Base-by-base conservation (phyloP, 2,888 invertebrate species). In the Belgica antarctica region DNA sequence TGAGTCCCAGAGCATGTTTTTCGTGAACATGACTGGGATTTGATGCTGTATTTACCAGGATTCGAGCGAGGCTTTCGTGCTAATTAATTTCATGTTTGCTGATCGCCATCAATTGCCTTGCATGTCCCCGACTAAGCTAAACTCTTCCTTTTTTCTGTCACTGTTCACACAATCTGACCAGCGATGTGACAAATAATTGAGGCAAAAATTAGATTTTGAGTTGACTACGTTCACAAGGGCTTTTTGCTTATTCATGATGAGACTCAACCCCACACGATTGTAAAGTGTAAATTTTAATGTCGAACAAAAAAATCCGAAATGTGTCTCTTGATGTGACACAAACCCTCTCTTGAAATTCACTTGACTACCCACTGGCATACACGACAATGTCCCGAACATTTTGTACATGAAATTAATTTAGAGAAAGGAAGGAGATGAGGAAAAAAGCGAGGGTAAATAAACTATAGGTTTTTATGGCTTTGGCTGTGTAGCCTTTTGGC, bases 151-250 rank as follows among this genome's bases (percentile, higher is more conserved):
- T n/a, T n/a, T n/a, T n/a, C n/a, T n/a, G n/a, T n/a, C n/a, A n/a
- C n/a, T n/a, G n/a, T n/a, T n/a, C n/a, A n/a, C n/a, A n/a, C n/a
- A n/a, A n/a, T n/a, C n/a, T n/a, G n/a, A n/a, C n/a, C n/a, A n/a
- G n/a, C n/a, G 12, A 31, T 5, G 5, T 31, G 34, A 31, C 34
- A 52, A 52, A 52, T 52, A 62, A 36, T 62, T 12, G 62, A 62
- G 62, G 36, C 31, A 34, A 62, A 62, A 62, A 62, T 62, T 62
- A 62, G 62, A 62, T 62, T 62, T 62, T 31, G 41, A 5, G 41
- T n/a, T n/a, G n/a, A n/a, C 41, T 5, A 5, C 8, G 41, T 41
- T 41, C 41, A 41, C 41, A 41, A 41, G 41, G n/a, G n/a, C n/a
- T 52, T 52, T 52, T 22, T 41, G 15, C 22, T 17, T 31, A 8